These are phyloP conservation scores for Trachelus iudaicus DNA, from an alignment of 2,888 invertebrate species.

Conservation along the genomic window DNA sequence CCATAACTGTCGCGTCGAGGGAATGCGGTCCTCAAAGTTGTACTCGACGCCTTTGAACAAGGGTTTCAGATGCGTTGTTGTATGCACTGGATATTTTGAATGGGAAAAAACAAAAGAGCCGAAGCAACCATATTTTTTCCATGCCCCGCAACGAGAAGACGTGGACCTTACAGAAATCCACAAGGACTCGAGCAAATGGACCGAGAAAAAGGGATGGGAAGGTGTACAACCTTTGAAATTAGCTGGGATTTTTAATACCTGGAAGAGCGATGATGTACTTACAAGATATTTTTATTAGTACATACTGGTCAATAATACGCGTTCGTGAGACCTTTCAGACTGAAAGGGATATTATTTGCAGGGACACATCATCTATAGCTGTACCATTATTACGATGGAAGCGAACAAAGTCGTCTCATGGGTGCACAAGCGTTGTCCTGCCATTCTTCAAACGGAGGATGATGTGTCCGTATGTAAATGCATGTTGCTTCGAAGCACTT, in stretches of 20 bases:
- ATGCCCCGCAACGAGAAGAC: conserved; percentile 71
- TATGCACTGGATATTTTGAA: conserved; percentile 86
- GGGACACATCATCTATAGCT: conserved; percentile 75
- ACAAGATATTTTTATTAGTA: not conserved
- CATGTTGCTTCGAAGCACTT: not conserved
- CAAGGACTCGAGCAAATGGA: conserved; percentile 68
- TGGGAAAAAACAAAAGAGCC: conserved; percentile 74
- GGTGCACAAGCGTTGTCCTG: conserved; percentile 85
- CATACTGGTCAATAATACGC: not conserved
- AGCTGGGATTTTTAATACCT: conserved; percentile 81
- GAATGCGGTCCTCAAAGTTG: conserved; percentile 75
- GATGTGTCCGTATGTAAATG: conserved; percentile 63
- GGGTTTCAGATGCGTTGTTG: conserved; percentile 81
- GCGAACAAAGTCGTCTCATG: conserved; percentile 75
- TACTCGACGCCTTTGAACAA: conserved; percentile 75
- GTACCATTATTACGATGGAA: conserved; percentile 82
- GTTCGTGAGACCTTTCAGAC: not conserved
- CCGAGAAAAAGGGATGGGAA: conserved; percentile 70
- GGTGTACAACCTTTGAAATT: conserved; percentile 76
- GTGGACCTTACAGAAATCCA: conserved; percentile 69
- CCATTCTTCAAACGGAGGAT: conserved; percentile 77
- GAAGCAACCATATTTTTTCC: conserved; percentile 82
- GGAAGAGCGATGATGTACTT: conserved; percentile 69
- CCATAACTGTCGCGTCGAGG: conserved; percentile 83
- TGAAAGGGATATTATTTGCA: conserved; percentile 32